Percentiles rank a stretch among this genome's conserved stretches.
These are phyloP conservation scores for Hemistola chrysoprasaria DNA, from an alignment of 2,888 invertebrate species.

Conservation along the genomic window DNA sequence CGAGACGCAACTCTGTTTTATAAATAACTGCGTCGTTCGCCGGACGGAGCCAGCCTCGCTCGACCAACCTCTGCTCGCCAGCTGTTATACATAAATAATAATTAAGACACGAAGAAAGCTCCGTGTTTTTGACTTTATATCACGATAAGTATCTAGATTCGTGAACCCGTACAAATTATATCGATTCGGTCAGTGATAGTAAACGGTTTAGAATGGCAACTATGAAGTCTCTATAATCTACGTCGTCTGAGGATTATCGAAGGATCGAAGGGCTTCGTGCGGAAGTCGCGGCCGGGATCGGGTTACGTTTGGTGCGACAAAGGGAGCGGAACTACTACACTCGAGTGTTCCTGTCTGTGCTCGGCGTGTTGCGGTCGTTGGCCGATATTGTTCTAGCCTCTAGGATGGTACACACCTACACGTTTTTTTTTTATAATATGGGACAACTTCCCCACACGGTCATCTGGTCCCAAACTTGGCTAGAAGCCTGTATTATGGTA, in stretches of 20 bases:
- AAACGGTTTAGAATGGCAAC: constrained; percentile 35
- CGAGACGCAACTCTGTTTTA: constrained; percentile 82
- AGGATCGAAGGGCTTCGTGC: constrained; percentile 70
- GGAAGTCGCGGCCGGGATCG: constrained; percentile 72
- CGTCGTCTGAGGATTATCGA: constrained; percentile 57
- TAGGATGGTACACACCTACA: constrained; percentile 20
- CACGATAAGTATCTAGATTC: constrained; percentile 21
- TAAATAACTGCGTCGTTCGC: constrained; percentile 80
- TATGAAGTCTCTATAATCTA: constrained; percentile 44
- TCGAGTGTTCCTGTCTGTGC: constrained; percentile 58
- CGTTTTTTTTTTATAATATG: no score
- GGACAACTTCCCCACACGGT: no score
- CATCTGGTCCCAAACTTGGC: no score
- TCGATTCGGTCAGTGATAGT: constrained; percentile 16
- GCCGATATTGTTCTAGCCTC: constrained; percentile 37
- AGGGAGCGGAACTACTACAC: constrained; percentile 68
- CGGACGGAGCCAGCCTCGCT: constrained; percentile 71
- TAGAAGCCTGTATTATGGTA: no score
- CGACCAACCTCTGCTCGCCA: constrained; percentile 75
- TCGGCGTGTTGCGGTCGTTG: no score
- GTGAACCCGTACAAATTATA: constrained; percentile 23
- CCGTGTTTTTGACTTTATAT: constrained; percentile 42
- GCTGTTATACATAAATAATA: constrained; percentile 81
- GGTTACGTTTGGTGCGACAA: constrained; percentile 62
- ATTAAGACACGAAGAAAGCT: constrained; percentile 77